Percentiles rank a stretch among this genome's conserved stretches.
Evolutionary conservation across 2,888 invertebrate genomes (phyloP).

Genomic region (Agrilus mali): DNA sequence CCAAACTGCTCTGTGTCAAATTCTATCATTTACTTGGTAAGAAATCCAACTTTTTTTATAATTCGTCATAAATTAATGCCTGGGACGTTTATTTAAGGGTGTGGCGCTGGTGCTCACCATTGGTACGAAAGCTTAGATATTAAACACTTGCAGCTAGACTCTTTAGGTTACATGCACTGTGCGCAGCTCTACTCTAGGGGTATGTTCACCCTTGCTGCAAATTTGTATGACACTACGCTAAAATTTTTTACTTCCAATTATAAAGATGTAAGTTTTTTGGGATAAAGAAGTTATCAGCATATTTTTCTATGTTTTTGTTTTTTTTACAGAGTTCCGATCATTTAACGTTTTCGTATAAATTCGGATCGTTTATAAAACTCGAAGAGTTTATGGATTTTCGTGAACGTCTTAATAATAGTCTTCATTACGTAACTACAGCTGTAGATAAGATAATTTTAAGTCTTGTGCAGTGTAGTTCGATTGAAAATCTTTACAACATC

Average conservation of each 20-base stretch:
- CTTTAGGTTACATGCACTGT: conserved; percentile 74
- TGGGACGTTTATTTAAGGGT: conserved; percentile 44
- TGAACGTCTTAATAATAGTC: conserved; percentile 66
- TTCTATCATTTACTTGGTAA: conserved; percentile 65
- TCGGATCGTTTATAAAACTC: conserved; percentile 86
- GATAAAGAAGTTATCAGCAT: background rate
- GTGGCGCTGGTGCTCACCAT: conserved; percentile 57
- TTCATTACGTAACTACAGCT: conserved; percentile 56
- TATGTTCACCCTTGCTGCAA: conserved; percentile 54
- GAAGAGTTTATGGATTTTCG: conserved; percentile 80
- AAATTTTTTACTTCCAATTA: conserved; percentile 81
- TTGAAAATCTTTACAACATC: conserved; percentile 42
- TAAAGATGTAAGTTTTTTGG: conserved; percentile 59
- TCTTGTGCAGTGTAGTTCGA: conserved; percentile 41
- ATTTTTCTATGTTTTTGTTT: conserved; percentile 3
- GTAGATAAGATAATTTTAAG: conserved; percentile 59
- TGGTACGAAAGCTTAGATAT: conserved; percentile 71
- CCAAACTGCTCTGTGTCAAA: conserved; percentile 71
- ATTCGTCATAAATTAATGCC: no score
- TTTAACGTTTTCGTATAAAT: conserved; percentile 84
- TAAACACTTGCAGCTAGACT: conserved; percentile 88
- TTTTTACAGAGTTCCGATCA: conserved; percentile 70
- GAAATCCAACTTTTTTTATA: conserved; percentile 16
- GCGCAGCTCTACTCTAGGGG: conserved; percentile 63
- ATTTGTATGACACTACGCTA: conserved; percentile 60